Evolutionary conservation across 2,797 vertebrate genomes (phyloP).

Genomic region (Poecilia wingei): DNA sequence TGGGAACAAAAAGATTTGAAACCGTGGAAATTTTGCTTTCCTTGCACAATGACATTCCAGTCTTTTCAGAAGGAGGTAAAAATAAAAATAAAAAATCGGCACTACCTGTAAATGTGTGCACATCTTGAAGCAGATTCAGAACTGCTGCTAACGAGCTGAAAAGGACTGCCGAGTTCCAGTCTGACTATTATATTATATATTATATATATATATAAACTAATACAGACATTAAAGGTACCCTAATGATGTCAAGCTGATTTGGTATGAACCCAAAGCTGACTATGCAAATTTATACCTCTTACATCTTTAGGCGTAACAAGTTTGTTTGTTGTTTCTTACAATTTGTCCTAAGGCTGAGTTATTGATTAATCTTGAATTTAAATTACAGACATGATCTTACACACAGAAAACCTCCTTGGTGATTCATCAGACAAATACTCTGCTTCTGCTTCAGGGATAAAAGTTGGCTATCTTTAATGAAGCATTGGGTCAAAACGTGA

Average conservation of each 20-base stretch:
- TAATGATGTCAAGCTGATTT: neutral
- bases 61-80: neutral
- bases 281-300: neutral
- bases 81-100: neutral
- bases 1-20: constrained; percentile 3
- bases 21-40: neutral
- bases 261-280: neutral
- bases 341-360: neutral
- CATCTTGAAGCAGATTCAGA: neutral
- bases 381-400: neutral
- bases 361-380: neutral
- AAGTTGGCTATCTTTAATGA: neutral
- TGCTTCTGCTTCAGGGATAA: neutral
- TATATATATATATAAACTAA: neutral
- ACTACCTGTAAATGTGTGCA: neutral
- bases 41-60: neutral
- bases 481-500: neutral
- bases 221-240: neutral
- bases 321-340: neutral
- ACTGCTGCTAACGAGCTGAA: neutral
- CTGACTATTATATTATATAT: neutral
- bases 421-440: neutral
- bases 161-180: neutral
- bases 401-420: neutral
- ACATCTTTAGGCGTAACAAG: neutral